Conservation (phyloP, 2,797 vertebrate species). For the Erpetoichthys calabaricus region DNA sequence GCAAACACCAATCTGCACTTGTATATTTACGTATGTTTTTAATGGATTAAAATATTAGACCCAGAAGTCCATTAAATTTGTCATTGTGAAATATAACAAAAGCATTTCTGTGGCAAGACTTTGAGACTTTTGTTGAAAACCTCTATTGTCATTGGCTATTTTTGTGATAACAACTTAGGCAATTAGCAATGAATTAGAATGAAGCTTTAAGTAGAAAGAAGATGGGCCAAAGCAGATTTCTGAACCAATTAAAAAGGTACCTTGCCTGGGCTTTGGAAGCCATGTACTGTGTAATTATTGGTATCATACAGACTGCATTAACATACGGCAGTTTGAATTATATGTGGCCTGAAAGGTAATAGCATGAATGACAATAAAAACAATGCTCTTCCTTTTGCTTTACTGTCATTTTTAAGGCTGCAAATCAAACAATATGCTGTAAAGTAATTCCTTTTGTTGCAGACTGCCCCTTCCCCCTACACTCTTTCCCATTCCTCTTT, state of each 20-base stretch:
- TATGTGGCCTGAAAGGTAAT: conserved; percentile 49
- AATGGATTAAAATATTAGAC: too few species aligned
- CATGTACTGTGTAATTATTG: background rate
- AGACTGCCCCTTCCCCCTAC: too few species aligned
- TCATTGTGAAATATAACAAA: too few species aligned
- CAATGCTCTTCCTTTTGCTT: conserved; percentile 13
- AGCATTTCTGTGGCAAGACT: too few species aligned
- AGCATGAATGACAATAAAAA: conserved; percentile 47
- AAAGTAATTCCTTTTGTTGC: conserved; percentile 3
- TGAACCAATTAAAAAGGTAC: conserved; percentile 1
- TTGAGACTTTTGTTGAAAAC: too few species aligned
- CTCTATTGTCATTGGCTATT: background rate
- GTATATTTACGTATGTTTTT: too few species aligned
- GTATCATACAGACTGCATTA: conserved; percentile 14
- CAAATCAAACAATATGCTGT: background rate
- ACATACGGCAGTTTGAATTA: conserved; percentile 38
- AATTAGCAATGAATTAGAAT: background rate
- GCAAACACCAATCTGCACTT: too few species aligned
- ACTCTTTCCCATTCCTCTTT: background rate
- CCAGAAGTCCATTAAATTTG: too few species aligned
- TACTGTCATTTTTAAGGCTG: conserved; percentile 6
- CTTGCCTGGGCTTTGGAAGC: background rate
- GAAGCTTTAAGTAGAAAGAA: background rate
- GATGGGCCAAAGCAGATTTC: background rate
- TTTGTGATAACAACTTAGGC: background rate